phyloP scores from a whole-genome alignment of 2,113 vertebrate genomes.

The Platysternon megacephalum region DNA sequence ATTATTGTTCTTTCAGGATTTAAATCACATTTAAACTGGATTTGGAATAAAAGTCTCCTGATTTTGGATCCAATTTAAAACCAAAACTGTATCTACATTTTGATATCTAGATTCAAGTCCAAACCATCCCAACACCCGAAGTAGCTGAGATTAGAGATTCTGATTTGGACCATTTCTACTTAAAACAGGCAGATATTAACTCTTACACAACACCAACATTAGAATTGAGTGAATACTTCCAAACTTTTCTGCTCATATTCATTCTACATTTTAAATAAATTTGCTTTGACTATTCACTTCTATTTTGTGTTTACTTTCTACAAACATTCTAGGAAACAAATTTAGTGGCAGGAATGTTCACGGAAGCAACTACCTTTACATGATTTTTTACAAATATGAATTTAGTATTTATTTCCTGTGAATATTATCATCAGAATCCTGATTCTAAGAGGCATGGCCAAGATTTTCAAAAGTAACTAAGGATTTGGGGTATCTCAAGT shows the following conservation, averaged over 20 bases:
- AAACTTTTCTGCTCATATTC: not conserved
- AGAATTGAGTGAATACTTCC: not conserved
- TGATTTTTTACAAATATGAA: not conserved
- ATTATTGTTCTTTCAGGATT: not conserved
- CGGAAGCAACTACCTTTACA: constrained; percentile 15
- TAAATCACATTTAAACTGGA: not conserved
- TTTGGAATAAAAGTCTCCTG: not conserved
- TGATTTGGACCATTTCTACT: not conserved
- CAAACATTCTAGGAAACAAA: not conserved
- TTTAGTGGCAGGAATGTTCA: not conserved
- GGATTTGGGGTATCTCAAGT: not conserved
- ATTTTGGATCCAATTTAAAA: not conserved
- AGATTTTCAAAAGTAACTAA: not conserved
- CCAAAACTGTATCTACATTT: not conserved
- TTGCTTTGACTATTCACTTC: not conserved
- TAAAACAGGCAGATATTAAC: not conserved
- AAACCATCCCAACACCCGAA: not conserved
- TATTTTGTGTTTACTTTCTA: not conserved
- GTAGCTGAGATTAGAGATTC: not conserved
- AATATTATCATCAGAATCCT: not conserved
- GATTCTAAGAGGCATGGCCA: not conserved
- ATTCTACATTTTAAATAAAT: not conserved
- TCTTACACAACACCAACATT: not conserved
- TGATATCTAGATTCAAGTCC: not conserved
- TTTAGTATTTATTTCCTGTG: not conserved